Conservation (phyloP, 2,797 vertebrate species). For the Enteromius argenteus region DNA sequence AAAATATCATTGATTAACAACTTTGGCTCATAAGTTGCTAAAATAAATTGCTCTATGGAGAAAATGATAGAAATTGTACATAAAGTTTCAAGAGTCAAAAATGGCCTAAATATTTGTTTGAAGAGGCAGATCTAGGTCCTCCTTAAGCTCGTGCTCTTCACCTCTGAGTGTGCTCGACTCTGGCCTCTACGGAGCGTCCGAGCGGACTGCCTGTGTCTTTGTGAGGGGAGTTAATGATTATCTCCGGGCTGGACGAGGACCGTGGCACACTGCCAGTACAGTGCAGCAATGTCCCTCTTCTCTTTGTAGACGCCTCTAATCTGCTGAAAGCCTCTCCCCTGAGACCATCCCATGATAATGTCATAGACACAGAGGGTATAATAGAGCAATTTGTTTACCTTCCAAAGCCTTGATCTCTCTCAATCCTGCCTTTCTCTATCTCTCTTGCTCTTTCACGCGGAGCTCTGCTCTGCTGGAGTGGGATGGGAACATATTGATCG, state of each 20-base stretch:
- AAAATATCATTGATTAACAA: neutral
- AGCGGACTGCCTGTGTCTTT: slow-evolving; percentile 44
- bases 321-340: slow-evolving; percentile 69
- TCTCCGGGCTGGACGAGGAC: slow-evolving; percentile 30
- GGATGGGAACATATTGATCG: slow-evolving; percentile 46
- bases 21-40: neutral
- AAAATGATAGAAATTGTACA: neutral
- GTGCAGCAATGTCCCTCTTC: slow-evolving; percentile 52
- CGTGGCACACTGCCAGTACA: slow-evolving; percentile 43
- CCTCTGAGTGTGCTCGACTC: neutral
- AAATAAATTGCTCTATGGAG: neutral
- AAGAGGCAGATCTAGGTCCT: slow-evolving; percentile 34
- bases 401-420: slow-evolving; percentile 73
- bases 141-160: neutral
- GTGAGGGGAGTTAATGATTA: slow-evolving; percentile 63
- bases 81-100: neutral
- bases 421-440: slow-evolving; percentile 26
- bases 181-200: slow-evolving; percentile 11
- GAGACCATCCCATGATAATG: slow-evolving; percentile 73
- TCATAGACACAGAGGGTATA: slow-evolving; percentile 76
- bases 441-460: slow-evolving; percentile 20
- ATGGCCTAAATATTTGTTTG: neutral
- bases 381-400: slow-evolving; percentile 84
- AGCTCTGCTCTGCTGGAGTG: slow-evolving; percentile 24
- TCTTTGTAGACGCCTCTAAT: slow-evolving; percentile 68